Conservation (phyloP, 2,797 vertebrate genomes). For the Ctenochaetus hawaiiensis region DNA sequence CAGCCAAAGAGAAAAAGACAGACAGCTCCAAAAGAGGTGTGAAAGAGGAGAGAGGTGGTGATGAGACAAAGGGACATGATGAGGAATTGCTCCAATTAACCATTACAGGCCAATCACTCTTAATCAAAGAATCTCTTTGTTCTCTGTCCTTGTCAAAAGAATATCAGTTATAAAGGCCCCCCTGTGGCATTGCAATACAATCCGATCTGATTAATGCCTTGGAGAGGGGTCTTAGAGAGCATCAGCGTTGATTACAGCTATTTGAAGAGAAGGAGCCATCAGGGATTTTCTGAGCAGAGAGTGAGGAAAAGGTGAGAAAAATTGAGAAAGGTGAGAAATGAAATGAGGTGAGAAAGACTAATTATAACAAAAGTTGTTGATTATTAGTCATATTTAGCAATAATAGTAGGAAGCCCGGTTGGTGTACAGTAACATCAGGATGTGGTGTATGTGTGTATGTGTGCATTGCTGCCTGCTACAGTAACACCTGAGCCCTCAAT, state of each 20-base stretch:
- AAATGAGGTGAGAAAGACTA: constrained; percentile 33
- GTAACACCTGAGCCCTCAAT: constrained; percentile 54
- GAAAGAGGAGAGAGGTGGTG: constrained; percentile 42
- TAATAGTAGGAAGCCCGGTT: constrained; percentile 13
- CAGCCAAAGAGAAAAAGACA: constrained; percentile 48
- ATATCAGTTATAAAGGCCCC: constrained; percentile 65
- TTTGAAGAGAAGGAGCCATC: constrained; percentile 62
- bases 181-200: constrained; percentile 71
- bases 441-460: constrained; percentile 27
- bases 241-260: constrained; percentile 80
- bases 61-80: constrained; percentile 71
- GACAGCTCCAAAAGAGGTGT: constrained; percentile 46
- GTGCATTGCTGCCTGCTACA: constrained; percentile 14
- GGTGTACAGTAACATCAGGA: constrained; percentile 29
- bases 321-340: constrained; percentile 54
- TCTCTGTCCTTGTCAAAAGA: constrained; percentile 77
- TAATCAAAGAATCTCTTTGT: constrained; percentile 75
- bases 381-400: constrained; percentile 48
- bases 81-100: constrained; percentile 74
- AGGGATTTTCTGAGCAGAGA: constrained; percentile 48
- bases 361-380: constrained; percentile 51
- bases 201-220: constrained; percentile 76
- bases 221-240: constrained; percentile 64
- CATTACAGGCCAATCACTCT: constrained; percentile 75
- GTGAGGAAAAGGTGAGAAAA: constrained; percentile 49